These are phyloP conservation scores for Centroberyx gerrardi DNA, from an alignment of 2,797 vertebrate genomes.

Conservation along the genomic window DNA sequence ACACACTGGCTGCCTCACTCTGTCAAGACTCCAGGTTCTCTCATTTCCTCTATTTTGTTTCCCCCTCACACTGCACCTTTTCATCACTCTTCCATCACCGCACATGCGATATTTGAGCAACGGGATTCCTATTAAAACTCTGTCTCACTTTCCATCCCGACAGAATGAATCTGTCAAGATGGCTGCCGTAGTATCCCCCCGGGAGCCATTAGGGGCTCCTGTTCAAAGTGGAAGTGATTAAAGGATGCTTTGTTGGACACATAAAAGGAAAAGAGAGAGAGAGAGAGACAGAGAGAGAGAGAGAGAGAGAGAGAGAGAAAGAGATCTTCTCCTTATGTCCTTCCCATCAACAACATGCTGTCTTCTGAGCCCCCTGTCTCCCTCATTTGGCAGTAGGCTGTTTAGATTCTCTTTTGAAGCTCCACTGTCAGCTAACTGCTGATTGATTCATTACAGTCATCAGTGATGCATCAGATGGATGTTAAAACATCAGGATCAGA, in stretches of 20 bases:
- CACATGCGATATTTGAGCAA: conserved; percentile 34
- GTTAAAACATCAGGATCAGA: conserved; percentile 14
- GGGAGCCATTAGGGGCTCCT: conserved; percentile 68
- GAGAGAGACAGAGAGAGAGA: conserved; percentile 7
- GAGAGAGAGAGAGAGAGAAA: conserved; percentile 11
- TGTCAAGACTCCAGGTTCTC: too few relatives aligned
- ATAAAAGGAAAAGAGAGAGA: conserved; percentile 49
- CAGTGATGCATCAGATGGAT: conserved; percentile 28
- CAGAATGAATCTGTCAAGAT: conserved; percentile 64
- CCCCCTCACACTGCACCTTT: conserved; percentile 48
- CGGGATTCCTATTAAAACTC: conserved; percentile 47
- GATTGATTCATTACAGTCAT: conserved; percentile 45
- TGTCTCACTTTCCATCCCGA: conserved; percentile 39
- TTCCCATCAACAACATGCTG: conserved; percentile 38
- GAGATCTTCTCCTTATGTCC: conserved; percentile 31
- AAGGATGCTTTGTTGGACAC: conserved; percentile 71
- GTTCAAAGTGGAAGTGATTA: conserved; percentile 75
- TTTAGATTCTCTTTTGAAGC: conserved; percentile 30
- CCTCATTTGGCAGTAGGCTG: conserved; percentile 15
- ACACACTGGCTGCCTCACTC: too few relatives aligned
- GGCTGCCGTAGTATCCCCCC: conserved; percentile 46
- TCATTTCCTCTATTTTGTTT: conserved; percentile 18
- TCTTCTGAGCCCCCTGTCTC: conserved; percentile 13
- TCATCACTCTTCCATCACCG: conserved; percentile 25
- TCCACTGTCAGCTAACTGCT: not conserved